These are phyloP conservation scores for Zosterops borbonicus DNA, from an alignment of 2,113 vertebrate genomes.

Conservation along the genomic window DNA sequence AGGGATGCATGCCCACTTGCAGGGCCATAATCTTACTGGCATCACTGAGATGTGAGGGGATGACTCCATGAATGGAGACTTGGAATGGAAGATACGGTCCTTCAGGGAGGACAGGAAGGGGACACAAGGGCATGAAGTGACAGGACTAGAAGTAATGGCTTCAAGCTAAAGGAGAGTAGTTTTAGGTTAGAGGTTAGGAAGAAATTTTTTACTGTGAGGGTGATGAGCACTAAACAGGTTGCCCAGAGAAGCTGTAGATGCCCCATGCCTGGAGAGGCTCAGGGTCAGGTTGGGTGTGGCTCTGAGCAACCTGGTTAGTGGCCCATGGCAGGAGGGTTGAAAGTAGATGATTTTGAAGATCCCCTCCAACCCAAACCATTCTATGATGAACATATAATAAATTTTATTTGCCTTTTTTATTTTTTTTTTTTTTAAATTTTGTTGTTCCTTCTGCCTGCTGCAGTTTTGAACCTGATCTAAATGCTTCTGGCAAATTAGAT, in stretches of 20 bases:
- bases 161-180: neutral
- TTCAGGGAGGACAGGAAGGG: neutral
- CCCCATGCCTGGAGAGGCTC: neutral
- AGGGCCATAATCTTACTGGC: neutral
- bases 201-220: neutral
- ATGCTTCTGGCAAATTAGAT: neutral
- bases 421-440: neutral
- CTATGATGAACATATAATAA: too few species aligned
- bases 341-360: neutral
- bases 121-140: neutral
- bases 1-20: fast-evolving
- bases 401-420: too few species aligned
- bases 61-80: neutral
- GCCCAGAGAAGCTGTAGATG: too few species aligned
- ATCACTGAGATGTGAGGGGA: fast-evolving
- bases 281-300: neutral
- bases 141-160: neutral
- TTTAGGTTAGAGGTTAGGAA: neutral
- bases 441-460: neutral
- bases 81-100: neutral
- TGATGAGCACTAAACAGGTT: neutral
- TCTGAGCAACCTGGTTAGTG: neutral
- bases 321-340: neutral
- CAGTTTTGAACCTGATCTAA: neutral
- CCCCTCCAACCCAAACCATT: neutral